These are phyloP conservation scores for Zaprionus obscuricornis DNA, from an alignment of 2,888 invertebrate species.

Conservation along the genomic window DNA sequence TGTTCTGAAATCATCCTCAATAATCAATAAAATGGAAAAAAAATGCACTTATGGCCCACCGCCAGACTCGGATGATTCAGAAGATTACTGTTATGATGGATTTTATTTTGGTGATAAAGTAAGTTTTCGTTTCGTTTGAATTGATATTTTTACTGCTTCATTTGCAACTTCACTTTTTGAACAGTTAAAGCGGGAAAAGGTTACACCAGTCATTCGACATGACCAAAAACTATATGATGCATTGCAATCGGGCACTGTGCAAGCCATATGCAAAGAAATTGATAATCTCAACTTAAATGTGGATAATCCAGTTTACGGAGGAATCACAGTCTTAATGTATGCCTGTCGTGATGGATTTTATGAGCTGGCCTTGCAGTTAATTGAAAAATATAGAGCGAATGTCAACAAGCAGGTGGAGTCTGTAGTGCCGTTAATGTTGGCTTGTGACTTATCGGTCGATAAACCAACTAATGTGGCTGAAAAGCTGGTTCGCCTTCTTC, in stretches of 20 bases:
- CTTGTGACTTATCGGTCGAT: too few relatives aligned
- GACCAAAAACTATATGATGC: constrained; percentile 66
- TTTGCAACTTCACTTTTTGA: not conserved
- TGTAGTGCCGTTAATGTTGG: constrained; percentile 75
- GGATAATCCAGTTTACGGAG: constrained; percentile 55
- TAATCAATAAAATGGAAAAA: constrained; percentile 33
- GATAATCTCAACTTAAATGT: constrained; percentile 48
- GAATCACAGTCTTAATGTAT: constrained; percentile 65
- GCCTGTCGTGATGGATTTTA: constrained; percentile 75
- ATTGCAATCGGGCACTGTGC: constrained; percentile 60
- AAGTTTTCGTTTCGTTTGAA: constrained; percentile 22
- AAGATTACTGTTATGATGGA: constrained; percentile 80
- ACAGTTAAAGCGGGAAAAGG: constrained; percentile 40
- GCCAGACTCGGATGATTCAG: constrained; percentile 78
- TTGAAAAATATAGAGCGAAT: constrained; percentile 66
- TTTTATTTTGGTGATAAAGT: constrained; percentile 80
- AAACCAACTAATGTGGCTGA: constrained; percentile 52
- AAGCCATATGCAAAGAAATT: constrained; percentile 58
- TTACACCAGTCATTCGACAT: constrained; percentile 7
- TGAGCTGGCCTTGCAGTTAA: constrained; percentile 72
- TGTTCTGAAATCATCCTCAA: constrained; percentile 15
- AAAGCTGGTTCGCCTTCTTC: constrained; percentile 70
- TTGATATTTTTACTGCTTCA: not conserved
- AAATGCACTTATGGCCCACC: constrained; percentile 66
- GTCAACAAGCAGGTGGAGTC: constrained; percentile 80